Base-by-base conservation (phyloP, 2,888 invertebrate genomes). In the Drosophila prolongata region DNA sequence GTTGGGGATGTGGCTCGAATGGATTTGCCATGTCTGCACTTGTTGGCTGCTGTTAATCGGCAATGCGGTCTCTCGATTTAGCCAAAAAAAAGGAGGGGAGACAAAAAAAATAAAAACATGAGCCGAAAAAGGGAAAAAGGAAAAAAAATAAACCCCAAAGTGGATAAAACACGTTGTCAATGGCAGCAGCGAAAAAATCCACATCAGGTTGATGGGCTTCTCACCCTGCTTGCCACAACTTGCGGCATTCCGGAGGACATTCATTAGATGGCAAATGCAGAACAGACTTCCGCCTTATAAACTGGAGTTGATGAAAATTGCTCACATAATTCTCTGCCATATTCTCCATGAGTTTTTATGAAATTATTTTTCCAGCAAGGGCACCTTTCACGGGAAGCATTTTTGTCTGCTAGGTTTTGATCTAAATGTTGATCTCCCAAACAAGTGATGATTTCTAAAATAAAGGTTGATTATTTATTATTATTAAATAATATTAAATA, bases 211-310 rank as follows among this genome's bases (percentile, higher is more conserved):
- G 47, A 24, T 46, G 50, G 44, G 34, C 13, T 47, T 42, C 40
- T 34, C 16, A 13, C 13, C 11, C 27, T 30, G 11, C 44, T 24
- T 34, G 19, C 38, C 60, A n/a, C 44, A 24, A 19, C 14, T 46
- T 53, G 55, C 30, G 50, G 68, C 44, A 68, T 58, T 65, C 86
- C 82, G 47, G 43, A 68, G 86, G 82, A 79, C 67, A 77, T 85
- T 81, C 77, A 80, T 79, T 81, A 79, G 70, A 53, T 53, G 43
- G 44, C 14, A 35, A 57, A 66, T 52, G 55, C 46, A 43, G 34
- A 56, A 55, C 60, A 44, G 52, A 56, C 64, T 59, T 52, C 34
- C 54, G 38, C 16, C 53, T 46, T 40, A 54, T 54, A 66, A 66
- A 40, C 46, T 24, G 30, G 37, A 43, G 40, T 55, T 71, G 72